Evolutionary conservation across 1,140 invertebrate species (phyloP), one percentile per base, ranked within the genome.

Genomic region (Saccostrea glomerata): DNA sequence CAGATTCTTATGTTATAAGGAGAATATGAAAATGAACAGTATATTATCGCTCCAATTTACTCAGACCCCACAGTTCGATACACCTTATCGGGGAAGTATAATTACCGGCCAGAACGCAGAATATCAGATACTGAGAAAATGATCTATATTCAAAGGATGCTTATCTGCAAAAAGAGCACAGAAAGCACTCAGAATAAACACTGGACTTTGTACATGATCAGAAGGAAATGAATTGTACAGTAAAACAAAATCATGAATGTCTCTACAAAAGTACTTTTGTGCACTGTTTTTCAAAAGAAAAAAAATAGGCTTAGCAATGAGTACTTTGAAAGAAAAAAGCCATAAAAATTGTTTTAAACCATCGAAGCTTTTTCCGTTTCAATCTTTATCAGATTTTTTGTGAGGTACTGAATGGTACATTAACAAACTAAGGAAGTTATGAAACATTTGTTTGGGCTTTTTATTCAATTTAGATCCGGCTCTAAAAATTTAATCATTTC

Each of bases 91-190:
- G 70, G 25, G 70, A 77, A 30, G 70, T 77, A 77, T 77, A 77
- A 77, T 77, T 77, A 77, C 70, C 70, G 70, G 25, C 70, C 70
- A 36, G 70, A 30, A 15, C 70, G 23, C 25, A 77, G 30, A 77
- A 77, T 77, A 77, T 77, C 70, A 77, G 70, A 77, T 77, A 77
- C 70, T 77, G 70, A 77, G 70, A 77, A 77, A 77, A 77, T 77
- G 70, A 77, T 77, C 70, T 77, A 77, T 77, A 77, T 25, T 77
- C 70, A 77, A 77, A 77, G 70, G 70, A 77, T 77, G 25, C 25
- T 77, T 77, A 77, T 77, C 70, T 30, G 70, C 23, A 77, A 77
- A 77, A 77, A 63, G 25, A 30, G 70, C 70, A 25, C 12, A 30
- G 70, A 15, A 77, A 36, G 2, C 20, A 66, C 60, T 66, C 60